phyloP scores from a whole-genome alignment of 1,140 invertebrate genomes.

The Mamestra configurata region DNA sequence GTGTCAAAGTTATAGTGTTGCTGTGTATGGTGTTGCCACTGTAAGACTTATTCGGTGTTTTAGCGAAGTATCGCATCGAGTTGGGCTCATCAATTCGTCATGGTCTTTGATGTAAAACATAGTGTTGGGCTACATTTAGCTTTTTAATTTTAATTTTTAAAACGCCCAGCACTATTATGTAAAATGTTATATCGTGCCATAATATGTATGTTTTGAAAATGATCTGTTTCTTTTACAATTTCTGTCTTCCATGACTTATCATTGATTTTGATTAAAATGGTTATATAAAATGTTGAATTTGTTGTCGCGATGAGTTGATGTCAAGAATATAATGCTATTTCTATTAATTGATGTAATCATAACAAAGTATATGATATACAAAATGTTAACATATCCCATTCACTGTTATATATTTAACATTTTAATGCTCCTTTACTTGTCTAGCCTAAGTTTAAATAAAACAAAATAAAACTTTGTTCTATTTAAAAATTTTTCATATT shows the following conservation, averaged over 20 bases:
- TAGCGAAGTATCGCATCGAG: conserved; percentile 23
- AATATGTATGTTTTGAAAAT: conserved; percentile 34
- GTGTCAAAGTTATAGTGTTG: conserved; percentile 49
- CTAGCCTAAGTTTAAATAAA: conserved; percentile 49
- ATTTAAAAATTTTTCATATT: conserved; percentile 6
- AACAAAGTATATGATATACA: conserved; percentile 58
- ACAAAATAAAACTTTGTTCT: not conserved
- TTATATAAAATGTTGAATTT: conserved; percentile 20
- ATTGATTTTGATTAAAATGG: conserved; percentile 41
- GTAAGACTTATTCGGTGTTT: conserved; percentile 43
- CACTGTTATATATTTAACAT: conserved; percentile 55
- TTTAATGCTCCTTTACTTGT: conserved; percentile 48
- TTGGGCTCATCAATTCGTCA: conserved; percentile 29
- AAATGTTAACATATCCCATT: conserved; percentile 72
- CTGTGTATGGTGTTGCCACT: conserved; percentile 43
- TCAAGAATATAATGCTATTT: conserved; percentile 42
- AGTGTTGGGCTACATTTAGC: conserved; percentile 36
- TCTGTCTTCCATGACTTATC: conserved; percentile 53
- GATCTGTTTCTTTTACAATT: conserved; percentile 41
- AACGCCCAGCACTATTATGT: conserved; percentile 31
- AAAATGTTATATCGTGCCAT: conserved; percentile 49
- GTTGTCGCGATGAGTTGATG: conserved; percentile 22
- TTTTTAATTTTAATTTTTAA: conserved; percentile 32
- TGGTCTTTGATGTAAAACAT: conserved; percentile 24
- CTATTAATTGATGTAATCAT: conserved; percentile 40